Conservation (phyloP, 2,113 vertebrate species). For the Melospiza melodia region DNA sequence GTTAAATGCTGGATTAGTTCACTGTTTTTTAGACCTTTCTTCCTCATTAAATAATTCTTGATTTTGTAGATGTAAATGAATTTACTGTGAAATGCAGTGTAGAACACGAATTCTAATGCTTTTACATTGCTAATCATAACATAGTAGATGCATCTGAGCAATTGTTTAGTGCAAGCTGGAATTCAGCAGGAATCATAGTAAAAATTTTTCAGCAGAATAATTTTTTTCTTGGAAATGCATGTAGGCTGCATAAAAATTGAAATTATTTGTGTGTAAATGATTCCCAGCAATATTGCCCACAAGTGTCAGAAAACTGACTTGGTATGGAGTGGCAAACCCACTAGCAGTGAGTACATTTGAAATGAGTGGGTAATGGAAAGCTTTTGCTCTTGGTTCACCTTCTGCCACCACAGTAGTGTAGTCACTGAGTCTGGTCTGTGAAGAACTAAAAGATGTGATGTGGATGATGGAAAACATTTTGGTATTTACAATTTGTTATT, state of each 20-base stretch:
- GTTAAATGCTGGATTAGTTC: background rate
- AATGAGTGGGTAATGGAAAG: background rate
- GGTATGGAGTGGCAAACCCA: background rate
- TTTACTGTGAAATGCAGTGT: background rate
- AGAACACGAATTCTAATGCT: background rate
- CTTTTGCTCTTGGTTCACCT: background rate
- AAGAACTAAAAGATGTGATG: background rate
- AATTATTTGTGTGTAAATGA: background rate
- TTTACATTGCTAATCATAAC: background rate
- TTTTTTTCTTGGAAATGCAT: background rate
- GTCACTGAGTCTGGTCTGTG: background rate
- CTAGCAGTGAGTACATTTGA: background rate
- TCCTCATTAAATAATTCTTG: background rate
- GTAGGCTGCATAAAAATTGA: background rate
- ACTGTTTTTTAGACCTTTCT: background rate
- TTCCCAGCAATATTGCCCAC: background rate
- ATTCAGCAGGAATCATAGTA: background rate
- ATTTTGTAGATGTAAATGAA: background rate
- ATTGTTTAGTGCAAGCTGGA: background rate
- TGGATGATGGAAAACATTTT: background rate
- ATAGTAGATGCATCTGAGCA: background rate
- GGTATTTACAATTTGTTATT: conserved; percentile 61
- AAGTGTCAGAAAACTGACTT: background rate
- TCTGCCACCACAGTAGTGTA: background rate
- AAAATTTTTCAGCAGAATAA: no score